Percentiles rank a stretch among this genome's conserved stretches.
Evolutionary conservation across 2,797 vertebrate genomes (phyloP).

Genomic region (Trematomus bernacchii): DNA sequence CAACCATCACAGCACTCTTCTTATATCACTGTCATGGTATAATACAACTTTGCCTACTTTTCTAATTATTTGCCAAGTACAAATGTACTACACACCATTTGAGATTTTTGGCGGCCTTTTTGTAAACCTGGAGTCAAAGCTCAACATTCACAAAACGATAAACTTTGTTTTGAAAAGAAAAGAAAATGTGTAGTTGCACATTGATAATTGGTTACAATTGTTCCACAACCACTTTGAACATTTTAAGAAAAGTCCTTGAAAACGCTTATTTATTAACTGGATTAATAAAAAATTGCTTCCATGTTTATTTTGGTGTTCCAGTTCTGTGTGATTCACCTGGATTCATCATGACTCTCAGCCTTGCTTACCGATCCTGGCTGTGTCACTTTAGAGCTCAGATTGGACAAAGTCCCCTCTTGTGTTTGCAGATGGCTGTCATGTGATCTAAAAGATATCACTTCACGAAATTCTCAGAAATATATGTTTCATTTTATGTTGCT

Average conservation of each 20-base stretch:
- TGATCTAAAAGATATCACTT: constrained; percentile 49
- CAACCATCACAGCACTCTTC: constrained; percentile 33
- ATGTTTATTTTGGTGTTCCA: constrained; percentile 45
- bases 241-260: constrained; percentile 63
- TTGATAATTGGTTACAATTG: constrained; percentile 37
- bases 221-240: constrained; percentile 49
- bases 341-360: constrained; percentile 10
- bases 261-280: constrained; percentile 79
- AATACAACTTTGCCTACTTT: constrained; percentile 50
- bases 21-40: constrained; percentile 44
- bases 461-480: constrained; percentile 17
- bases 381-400: constrained; percentile 45
- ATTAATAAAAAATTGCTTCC: constrained; percentile 74
- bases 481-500: neutral
- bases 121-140: constrained; percentile 46
- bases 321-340: constrained; percentile 51
- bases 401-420: constrained; percentile 79
- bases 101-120: constrained; percentile 51
- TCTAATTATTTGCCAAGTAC: constrained; percentile 55
- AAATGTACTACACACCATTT: constrained; percentile 41
- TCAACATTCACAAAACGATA: constrained; percentile 40
- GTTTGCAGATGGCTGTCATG: constrained; percentile 71
- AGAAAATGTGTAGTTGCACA: constrained; percentile 38
- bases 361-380: constrained; percentile 31
- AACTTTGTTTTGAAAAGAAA: constrained; percentile 46